Percentiles rank a stretch among this genome's conserved stretches.
Evolutionary conservation across 2,797 vertebrate genomes (phyloP).

Genomic region (Masticophis lateralis): DNA sequence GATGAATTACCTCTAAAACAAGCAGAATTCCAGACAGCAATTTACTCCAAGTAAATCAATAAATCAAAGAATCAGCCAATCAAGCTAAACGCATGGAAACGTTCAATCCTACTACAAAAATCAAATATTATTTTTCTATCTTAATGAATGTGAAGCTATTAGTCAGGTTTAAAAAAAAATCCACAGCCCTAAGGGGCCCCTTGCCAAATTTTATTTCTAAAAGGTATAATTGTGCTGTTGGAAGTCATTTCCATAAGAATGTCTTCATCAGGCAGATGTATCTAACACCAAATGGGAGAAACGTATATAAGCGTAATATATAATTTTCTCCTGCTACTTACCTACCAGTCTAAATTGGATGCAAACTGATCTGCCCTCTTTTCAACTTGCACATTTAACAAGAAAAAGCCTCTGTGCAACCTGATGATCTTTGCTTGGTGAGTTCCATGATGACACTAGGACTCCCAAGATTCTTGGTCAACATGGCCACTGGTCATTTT

Average conservation of each 20-base stretch:
- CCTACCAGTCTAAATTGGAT: neutral
- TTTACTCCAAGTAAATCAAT: neutral
- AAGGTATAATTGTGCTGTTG: neutral
- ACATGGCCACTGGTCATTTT: neutral
- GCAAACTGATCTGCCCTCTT: neutral
- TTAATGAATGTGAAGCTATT: neutral
- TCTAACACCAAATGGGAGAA: neutral
- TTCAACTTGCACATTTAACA: conserved; percentile 29
- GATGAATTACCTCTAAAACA: conserved; percentile 15
- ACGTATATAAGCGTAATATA: neutral
- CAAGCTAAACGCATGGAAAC: neutral
- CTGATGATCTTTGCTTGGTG: neutral
- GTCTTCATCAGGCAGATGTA: neutral
- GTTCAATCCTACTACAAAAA: neutral
- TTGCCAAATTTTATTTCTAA: neutral
- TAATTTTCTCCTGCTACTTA: neutral
- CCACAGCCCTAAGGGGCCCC: neutral
- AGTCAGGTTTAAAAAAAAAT: neutral
- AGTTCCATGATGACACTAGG: neutral
- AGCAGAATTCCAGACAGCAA: neutral
- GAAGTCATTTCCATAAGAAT: neutral
- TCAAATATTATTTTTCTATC: neutral
- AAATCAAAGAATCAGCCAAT: conserved; percentile 20
- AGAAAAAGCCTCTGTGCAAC: neutral
- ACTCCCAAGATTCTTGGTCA: neutral